Conservation (phyloP, 2,888 invertebrate genomes). For the Colletes collaris region DNA sequence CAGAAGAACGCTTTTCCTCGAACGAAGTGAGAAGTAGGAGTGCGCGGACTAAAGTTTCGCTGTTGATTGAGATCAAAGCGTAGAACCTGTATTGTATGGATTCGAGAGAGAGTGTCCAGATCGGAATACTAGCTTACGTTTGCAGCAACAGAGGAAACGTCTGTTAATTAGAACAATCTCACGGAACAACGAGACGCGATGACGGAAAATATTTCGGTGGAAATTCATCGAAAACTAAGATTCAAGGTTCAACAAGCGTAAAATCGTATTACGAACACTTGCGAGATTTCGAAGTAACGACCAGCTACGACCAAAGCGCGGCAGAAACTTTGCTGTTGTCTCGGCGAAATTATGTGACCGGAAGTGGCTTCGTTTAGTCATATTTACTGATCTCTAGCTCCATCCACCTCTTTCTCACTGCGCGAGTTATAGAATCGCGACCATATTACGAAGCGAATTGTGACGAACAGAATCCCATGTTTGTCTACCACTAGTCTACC, state of each 20-base stretch:
- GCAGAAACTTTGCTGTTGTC: slow-evolving; percentile 7
- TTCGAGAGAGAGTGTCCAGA: slow-evolving; percentile 66
- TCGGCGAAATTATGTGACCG: slow-evolving; percentile 58
- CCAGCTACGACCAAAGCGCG: neutral
- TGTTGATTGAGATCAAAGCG: slow-evolving; percentile 81
- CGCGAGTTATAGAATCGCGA: slow-evolving; percentile 54
- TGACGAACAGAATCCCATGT: slow-evolving; percentile 54
- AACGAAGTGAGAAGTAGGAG: too few species aligned
- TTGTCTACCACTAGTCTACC: slow-evolving; percentile 57
- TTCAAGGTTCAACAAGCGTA: slow-evolving; percentile 1
- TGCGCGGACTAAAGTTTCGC: slow-evolving; percentile 77
- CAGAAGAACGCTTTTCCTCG: too few species aligned
- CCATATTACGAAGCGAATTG: slow-evolving; percentile 58
- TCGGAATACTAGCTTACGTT: slow-evolving; percentile 65
- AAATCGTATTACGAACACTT: slow-evolving; percentile 45
- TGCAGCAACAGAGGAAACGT: slow-evolving; percentile 73
- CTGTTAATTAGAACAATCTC: too few species aligned
- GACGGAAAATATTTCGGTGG: neutral
- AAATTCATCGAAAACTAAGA: slow-evolving; percentile 10
- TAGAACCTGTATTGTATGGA: slow-evolving; percentile 69
- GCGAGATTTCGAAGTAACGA: slow-evolving; percentile 39
- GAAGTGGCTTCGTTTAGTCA: slow-evolving; percentile 66
- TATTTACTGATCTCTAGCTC: slow-evolving; percentile 43
- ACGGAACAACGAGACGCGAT: too few species aligned
- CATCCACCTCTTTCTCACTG: neutral